Percentiles rank a stretch among this genome's conserved stretches.
Conservation (phyloP, 1,140 invertebrate species). For the Rhagoletis pomonella region DNA sequence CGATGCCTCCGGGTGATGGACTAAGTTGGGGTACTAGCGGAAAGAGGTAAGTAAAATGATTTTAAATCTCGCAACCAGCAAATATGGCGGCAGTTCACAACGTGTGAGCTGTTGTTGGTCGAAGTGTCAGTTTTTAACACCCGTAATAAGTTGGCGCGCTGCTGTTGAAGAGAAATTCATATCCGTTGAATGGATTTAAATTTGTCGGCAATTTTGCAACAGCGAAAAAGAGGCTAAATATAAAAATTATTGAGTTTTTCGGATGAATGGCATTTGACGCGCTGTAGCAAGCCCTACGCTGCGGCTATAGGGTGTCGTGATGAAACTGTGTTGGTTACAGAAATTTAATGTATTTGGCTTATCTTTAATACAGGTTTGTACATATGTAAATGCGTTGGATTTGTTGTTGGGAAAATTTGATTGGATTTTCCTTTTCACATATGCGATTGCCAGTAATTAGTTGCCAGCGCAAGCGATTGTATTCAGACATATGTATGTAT, state of each 20-base stretch:
- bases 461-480: too few species aligned
- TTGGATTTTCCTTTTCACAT: too few species aligned
- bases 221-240: neutral
- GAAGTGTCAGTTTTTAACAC: neutral
- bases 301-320: neutral
- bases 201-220: slow-evolving; percentile 13
- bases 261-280: neutral
- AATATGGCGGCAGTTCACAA: too few species aligned
- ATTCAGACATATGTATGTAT: too few species aligned
- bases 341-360: neutral
- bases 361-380: too few species aligned
- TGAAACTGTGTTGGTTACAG: neutral
- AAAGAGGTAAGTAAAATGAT: too few species aligned
- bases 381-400: neutral
- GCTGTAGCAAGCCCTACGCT: neutral
- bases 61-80: too few species aligned
- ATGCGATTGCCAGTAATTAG: too few species aligned
- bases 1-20: too few species aligned
- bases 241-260: neutral
- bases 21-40: too few species aligned
- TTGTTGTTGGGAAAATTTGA: too few species aligned
- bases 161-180: slow-evolving; percentile 11
- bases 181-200: slow-evolving; percentile 15
- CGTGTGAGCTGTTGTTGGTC: too few species aligned
- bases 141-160: neutral